These are phyloP conservation scores for Phrynocephalus forsythii DNA, from an alignment of 2,797 vertebrate genomes.

Conservation along the genomic window DNA sequence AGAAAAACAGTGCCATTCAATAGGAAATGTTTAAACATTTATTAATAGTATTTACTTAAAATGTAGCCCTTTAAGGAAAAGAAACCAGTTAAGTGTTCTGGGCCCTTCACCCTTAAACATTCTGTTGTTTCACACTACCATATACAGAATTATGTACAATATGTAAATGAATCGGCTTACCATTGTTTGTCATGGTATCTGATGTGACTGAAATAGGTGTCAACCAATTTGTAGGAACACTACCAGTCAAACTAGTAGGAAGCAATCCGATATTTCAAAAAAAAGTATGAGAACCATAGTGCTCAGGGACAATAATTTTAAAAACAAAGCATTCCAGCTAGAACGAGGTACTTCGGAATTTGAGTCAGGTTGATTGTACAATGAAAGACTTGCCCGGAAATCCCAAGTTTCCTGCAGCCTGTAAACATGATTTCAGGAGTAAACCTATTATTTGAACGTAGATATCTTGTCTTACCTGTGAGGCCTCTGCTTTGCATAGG, in stretches of 20 bases:
- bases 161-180: neutral
- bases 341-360: neutral
- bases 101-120: neutral
- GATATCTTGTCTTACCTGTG: neutral
- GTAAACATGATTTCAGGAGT: neutral
- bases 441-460: neutral
- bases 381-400: neutral
- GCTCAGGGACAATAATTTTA: neutral
- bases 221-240: neutral
- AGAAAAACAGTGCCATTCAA: neutral
- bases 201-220: neutral
- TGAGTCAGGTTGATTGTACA: neutral
- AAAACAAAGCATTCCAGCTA: constrained; percentile 17
- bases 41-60: neutral
- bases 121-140: neutral
- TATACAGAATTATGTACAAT: neutral
- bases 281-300: neutral
- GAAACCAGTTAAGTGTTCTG: neutral
- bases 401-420: neutral
- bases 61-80: neutral
- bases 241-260: neutral
- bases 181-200: neutral
- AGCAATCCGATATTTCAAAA: constrained; percentile 4
- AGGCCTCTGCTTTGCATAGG: neutral
- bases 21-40: neutral